A percentile compares a stretch with the other conserved stretches of the same genome.
Conservation (phyloP, 2,797 vertebrate genomes). For the Uromys caudimaculatus region DNA sequence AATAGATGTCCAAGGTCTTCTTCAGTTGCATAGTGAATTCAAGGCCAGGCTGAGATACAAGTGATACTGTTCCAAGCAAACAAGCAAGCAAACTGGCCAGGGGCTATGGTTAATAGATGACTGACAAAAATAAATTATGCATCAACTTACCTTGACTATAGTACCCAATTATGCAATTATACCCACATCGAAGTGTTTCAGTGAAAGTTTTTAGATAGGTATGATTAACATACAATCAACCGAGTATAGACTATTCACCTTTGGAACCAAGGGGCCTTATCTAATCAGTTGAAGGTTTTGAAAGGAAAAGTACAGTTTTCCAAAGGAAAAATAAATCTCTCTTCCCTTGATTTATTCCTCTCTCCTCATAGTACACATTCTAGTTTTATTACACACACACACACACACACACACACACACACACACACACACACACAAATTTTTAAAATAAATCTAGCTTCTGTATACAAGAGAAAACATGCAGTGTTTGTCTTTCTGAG, state of each 20-base stretch:
- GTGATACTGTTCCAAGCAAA: background rate
- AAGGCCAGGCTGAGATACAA: background rate
- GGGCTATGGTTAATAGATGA: background rate
- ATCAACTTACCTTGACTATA: background rate
- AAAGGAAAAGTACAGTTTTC: background rate
- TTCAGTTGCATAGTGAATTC: background rate
- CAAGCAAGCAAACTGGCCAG: background rate
- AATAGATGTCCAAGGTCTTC: background rate
- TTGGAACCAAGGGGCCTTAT: background rate
- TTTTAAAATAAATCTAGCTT: background rate
- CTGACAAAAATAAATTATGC: background rate
- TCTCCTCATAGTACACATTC: background rate
- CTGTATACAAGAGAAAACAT: background rate
- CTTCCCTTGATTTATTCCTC: background rate
- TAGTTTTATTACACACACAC: background rate
- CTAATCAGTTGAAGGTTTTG: background rate
- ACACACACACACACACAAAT: background rate
- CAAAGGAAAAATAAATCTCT: background rate
- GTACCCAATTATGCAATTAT: background rate
- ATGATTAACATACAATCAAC: background rate
- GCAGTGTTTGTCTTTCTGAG: background rate
- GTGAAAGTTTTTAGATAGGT: background rate
- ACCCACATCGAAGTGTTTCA: background rate
- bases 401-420: background rate
- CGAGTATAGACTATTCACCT: background rate